Conservation (phyloP, 2,113 vertebrate species). For the Catharus fuscescens region DNA sequence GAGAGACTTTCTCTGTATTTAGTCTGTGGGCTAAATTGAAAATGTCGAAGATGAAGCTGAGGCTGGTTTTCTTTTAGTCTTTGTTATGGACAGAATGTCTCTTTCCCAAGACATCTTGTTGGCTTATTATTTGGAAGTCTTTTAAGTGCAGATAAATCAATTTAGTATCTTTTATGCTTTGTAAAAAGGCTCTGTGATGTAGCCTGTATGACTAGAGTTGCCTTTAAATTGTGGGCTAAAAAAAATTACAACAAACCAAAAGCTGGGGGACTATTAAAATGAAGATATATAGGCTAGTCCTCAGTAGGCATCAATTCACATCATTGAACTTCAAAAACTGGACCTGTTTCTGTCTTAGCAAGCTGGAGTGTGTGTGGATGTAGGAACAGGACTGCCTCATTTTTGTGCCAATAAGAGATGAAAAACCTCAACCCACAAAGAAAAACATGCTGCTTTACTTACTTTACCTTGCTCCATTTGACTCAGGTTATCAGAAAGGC, state of each 20-base stretch:
- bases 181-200: neutral
- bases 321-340: neutral
- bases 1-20: neutral
- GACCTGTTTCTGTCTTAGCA: neutral
- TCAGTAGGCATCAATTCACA: neutral
- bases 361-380: neutral
- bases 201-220: neutral
- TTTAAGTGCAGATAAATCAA: neutral
- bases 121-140: neutral
- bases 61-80: neutral
- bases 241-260: neutral
- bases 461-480: conserved; percentile 16
- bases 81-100: neutral
- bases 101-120: neutral
- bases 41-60: neutral
- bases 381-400: neutral
- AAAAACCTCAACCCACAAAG: neutral
- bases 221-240: neutral
- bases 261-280: neutral
- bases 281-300: neutral
- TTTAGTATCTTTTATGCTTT: neutral
- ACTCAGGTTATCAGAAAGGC: conserved; percentile 52
- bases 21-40: neutral
- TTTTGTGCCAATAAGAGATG: neutral
- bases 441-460: neutral